A percentile compares a stretch with the other conserved stretches of the same genome.
Evolutionary conservation across 53 echinoderm and acorn worm genomes (phyloP).

Genomic region (Astropecten irregularis): DNA sequence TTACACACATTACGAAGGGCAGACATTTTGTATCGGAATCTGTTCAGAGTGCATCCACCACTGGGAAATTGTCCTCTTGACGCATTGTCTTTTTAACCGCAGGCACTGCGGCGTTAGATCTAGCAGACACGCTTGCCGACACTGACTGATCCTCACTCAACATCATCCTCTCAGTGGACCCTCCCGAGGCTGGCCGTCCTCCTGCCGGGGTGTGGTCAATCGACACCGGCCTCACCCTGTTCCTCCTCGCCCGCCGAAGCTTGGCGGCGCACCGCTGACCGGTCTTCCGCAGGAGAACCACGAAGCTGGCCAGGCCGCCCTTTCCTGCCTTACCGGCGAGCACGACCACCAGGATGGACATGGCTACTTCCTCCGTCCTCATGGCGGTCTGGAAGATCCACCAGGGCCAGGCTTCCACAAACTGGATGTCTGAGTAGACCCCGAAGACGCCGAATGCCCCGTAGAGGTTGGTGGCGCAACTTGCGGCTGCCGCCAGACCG

Average conservation of each 20-base stretch:
- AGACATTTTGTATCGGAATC: too few relatives aligned
- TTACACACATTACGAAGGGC: too few relatives aligned
- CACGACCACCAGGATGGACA: conserved; percentile 67
- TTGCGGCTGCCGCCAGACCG: conserved; percentile 61
- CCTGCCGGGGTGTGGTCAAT: background rate
- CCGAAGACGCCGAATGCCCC: conserved; percentile 91
- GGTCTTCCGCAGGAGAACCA: background rate
- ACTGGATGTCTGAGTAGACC: conserved; percentile 72
- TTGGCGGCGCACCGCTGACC: background rate
- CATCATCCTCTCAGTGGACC: conserved; percentile 26
- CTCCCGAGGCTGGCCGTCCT: background rate
- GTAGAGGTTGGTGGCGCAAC: conserved; percentile 82
- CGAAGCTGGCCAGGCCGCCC: conserved; percentile 5
- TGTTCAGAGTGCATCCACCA: conserved; percentile 6
- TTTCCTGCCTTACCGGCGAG: conserved; percentile 75
- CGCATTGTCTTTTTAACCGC: background rate
- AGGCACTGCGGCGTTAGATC: too few relatives aligned
- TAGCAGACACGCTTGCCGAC: conserved; percentile 3
- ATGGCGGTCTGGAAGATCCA: conserved; percentile 84
- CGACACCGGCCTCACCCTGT: background rate
- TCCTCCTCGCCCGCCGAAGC: background rate
- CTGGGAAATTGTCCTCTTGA: background rate
- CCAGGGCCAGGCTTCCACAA: conserved; percentile 89
- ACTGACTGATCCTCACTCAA: conserved; percentile 20
- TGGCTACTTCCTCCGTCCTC: conserved; percentile 73